These are phyloP conservation scores for Coranthus polyacanthus DNA, from an alignment of 2,797 vertebrate species.

Conservation along the genomic window DNA sequence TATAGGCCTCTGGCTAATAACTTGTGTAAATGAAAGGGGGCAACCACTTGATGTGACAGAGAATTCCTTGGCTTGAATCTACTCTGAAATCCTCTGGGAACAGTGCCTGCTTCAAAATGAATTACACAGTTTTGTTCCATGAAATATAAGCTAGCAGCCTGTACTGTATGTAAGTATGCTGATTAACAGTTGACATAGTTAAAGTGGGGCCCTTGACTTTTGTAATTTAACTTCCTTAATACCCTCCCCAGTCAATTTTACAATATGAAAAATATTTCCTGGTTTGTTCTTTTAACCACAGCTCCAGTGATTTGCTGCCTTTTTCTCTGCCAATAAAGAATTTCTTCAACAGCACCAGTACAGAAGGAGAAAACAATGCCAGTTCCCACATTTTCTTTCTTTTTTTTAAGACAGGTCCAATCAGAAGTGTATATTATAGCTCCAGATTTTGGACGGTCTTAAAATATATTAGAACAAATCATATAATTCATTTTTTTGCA, in stretches of 20 bases:
- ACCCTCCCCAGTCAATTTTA: background rate
- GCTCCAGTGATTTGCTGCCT: background rate
- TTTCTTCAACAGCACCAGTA: background rate
- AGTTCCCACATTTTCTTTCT: no score
- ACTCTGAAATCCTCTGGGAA: slow-evolving; percentile 10
- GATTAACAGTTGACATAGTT: slow-evolving; percentile 2
- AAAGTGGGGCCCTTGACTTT: slow-evolving; percentile 1
- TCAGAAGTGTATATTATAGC: no score
- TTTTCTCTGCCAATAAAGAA: background rate
- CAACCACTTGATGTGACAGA: slow-evolving; percentile 11
- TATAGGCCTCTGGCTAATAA: slow-evolving; percentile 8
- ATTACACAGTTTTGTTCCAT: slow-evolving; percentile 23
- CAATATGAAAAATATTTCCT: background rate
- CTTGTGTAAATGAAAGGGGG: slow-evolving; percentile 40
- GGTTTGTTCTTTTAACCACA: background rate
- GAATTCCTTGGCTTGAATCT: slow-evolving; percentile 17
- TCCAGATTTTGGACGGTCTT: no score
- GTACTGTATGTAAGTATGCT: background rate
- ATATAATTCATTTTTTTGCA: no score
- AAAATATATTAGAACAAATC: no score
- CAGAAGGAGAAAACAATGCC: background rate
- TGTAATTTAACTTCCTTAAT: background rate
- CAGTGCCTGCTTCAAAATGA: slow-evolving; percentile 15
- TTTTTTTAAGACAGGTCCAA: no score
- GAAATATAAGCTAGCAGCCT: background rate